phyloP scores from a whole-genome alignment of 2,797 vertebrate species.

The Pangasius sanitwongsei region DNA sequence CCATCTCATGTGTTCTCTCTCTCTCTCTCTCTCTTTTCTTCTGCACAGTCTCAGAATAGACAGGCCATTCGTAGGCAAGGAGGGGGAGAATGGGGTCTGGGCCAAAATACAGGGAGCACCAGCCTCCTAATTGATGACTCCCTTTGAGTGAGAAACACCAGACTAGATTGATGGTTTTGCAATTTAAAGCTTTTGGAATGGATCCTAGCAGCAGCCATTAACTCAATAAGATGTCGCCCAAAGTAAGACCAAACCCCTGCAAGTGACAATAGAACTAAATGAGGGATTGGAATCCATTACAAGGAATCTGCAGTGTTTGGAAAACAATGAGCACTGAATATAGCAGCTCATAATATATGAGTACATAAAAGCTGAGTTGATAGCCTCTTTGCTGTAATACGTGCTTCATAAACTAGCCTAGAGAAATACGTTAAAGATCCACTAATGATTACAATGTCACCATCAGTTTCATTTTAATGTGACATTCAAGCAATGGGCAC shows the following conservation, averaged over 20 bases:
- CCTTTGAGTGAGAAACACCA: slow-evolving; percentile 61
- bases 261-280: slow-evolving; percentile 44
- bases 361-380: slow-evolving; percentile 24
- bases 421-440: slow-evolving; percentile 12
- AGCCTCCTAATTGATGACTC: slow-evolving; percentile 63
- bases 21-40: slow-evolving; percentile 35
- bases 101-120: slow-evolving; percentile 59
- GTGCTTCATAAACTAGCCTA: slow-evolving; percentile 15
- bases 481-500: slow-evolving; percentile 1
- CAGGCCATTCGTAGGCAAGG: slow-evolving; percentile 54
- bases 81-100: slow-evolving; percentile 48
- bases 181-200: slow-evolving; percentile 62
- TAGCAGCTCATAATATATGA: slow-evolving; percentile 19
- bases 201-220: slow-evolving; percentile 74
- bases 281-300: slow-evolving; percentile 51
- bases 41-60: slow-evolving; percentile 60
- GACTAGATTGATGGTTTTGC: slow-evolving; percentile 61
- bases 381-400: slow-evolving; percentile 14
- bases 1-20: slow-evolving; percentile 37
- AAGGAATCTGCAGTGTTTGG: slow-evolving; percentile 40
- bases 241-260: slow-evolving; percentile 75
- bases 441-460: slow-evolving; percentile 32
- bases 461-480: slow-evolving; percentile 19
- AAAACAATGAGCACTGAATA: slow-evolving; percentile 36
- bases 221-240: slow-evolving; percentile 79